Percentiles rank a stretch among this genome's conserved stretches.
These are phyloP conservation scores for Lagopus muta DNA, from an alignment of 2,113 vertebrate species.

Conservation along the genomic window DNA sequence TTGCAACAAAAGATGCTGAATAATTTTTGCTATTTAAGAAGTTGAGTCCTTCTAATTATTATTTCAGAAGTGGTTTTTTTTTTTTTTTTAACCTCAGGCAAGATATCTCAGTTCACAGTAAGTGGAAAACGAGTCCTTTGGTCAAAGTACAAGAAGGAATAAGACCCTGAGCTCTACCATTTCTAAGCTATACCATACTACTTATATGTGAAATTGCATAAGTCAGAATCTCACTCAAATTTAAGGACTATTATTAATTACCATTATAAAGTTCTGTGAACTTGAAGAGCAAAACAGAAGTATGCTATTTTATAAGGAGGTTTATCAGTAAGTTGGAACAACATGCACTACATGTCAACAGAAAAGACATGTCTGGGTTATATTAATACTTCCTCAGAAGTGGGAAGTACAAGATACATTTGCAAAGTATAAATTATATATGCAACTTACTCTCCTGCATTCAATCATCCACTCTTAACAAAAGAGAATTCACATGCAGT, in stretches of 20 bases:
- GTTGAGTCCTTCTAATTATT: not conserved
- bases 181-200: not conserved
- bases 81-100: not conserved
- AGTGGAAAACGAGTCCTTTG: not conserved
- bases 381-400: not conserved
- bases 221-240: not conserved
- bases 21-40: slow-evolving; percentile 26
- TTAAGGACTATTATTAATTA: not conserved
- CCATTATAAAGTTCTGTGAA: not conserved
- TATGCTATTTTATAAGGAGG: not conserved
- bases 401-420: not conserved
- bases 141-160: not conserved
- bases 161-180: no score
- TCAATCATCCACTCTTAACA: not conserved
- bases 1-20: not conserved
- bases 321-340: not conserved
- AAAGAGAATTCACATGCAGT: not conserved
- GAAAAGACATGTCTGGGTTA: not conserved
- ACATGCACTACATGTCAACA: not conserved
- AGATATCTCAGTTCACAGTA: not conserved
- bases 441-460: not conserved
- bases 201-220: not conserved
- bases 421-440: not conserved
- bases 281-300: not conserved
- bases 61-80: not conserved